Evolutionary conservation across 1,140 invertebrate species (phyloP), one percentile per base, ranked within the genome.

Genomic region (Zophobas morio): DNA sequence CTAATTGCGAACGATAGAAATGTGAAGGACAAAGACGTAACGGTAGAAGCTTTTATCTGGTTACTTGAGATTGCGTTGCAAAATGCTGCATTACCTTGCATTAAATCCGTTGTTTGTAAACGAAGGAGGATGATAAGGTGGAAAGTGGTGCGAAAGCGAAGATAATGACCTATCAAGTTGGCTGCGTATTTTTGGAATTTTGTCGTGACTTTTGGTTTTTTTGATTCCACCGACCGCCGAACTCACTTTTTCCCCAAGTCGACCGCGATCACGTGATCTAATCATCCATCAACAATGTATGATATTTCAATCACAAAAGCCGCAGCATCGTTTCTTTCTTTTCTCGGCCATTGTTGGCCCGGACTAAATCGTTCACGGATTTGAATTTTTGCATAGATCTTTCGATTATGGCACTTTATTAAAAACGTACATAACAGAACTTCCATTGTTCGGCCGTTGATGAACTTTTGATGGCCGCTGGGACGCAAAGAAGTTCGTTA

Each of bases 11-110:
- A 5, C 60, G 39, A 42, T 42, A 32, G 37, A 66, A 66, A 66
- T 66, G 60, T 42, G 60, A 66, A 66, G 60, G 60, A 66, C 60
- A 66, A 42, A 66, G 60, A 66, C 37, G 60, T 66, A 66, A 66
- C 60, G 39, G 60, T 66, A 42, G 60, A 66, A 46, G 60, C 39
- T 66, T 57, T 66, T 66, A 42, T 66, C 39, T 66, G n/a, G 34
- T 1, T 1, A 2, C 5, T 42, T 6, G 39, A 66, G 60, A 66
- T 66, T 40, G 42, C 40, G 35, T 66, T 66, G 60, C 60, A 57
- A 57, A 57, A 57, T 57, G 34, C 20, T 20, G 49, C 32, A 57
- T 57, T 57, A 57, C 54, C 35, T 57, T 34, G 54, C 54, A 57
- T 57, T 4, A 57, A 57, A 4, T 57, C 1, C 33, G 20, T 33